Evolutionary conservation across 2,113 vertebrate species (phyloP), one percentile per base, ranked within the genome.

Genomic region (Dicentrarchus labrax): DNA sequence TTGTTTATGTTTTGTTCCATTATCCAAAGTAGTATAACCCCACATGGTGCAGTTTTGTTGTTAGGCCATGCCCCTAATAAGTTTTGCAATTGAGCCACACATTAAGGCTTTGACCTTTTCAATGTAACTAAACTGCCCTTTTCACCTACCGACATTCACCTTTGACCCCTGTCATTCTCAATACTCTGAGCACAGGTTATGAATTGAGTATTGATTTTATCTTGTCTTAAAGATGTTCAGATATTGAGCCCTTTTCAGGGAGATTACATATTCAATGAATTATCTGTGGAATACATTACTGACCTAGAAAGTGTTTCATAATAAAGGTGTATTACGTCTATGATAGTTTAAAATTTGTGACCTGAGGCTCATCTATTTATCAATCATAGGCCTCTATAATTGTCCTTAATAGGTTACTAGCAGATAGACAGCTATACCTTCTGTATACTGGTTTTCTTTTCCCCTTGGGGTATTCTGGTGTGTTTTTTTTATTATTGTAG

Each of bases 81-180:
- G 88, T 93, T 93, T 76, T 48, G 70, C 90, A 79, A 94, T 90
- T 84, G 93, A 93, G 82, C 75, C 78, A 88, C 90, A 82, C 88
- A 95, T 95, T 91, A 95, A 94, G 88, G 88, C 87, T 88, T 85
- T 95, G 93, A 95, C 95, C 95, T 96, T 95, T 30, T 95, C 2
- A 53, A 74, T 95, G 94, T 94, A 94, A 94, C 84, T 76, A 82
- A 84, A 82, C 50, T 91, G 94, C 83, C 93, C 94, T 95, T 94
- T 94, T 95, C 93, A 94, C 93, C 93, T 73, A 56, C 70, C 80
- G 80, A 93, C 81, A 48, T 77, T 90, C 90, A 92, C 92, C 94
- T 92, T 84, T 94, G 93, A 93, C 91, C 95, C 48, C 87, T 94
- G 95, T 92, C 93, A 92, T 89, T 85, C 68, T 82, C 80, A 77